phyloP scores from a whole-genome alignment of 1,140 invertebrate genomes.

The Diachasma alloeum region DNA sequence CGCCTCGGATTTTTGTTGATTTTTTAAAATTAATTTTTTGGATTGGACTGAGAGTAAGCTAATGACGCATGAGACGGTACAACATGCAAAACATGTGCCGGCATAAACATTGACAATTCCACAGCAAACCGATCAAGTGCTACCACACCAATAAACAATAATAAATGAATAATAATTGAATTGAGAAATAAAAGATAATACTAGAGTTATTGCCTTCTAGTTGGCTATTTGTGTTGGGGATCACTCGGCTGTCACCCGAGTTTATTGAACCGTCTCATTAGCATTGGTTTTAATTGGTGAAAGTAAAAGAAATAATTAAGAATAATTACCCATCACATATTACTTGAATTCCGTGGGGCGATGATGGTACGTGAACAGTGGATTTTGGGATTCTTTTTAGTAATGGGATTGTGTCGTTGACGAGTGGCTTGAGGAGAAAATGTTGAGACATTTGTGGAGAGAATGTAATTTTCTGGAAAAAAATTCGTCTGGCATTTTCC shows the following conservation, averaged over 20 bases:
- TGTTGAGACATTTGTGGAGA: too few species aligned
- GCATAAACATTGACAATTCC: slow-evolving; percentile 34
- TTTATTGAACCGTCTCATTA: neutral
- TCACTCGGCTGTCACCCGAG: slow-evolving; percentile 4
- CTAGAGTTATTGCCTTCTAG: neutral
- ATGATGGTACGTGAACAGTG: neutral
- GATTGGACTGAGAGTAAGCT: neutral
- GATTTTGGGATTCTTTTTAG: neutral
- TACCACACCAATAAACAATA: slow-evolving; percentile 45
- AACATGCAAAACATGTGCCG: slow-evolving; percentile 21
- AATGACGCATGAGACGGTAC: slow-evolving; percentile 8
- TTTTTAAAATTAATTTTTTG: neutral
- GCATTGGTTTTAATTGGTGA: neutral
- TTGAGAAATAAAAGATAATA: neutral
- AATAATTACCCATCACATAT: slow-evolving; percentile 10
- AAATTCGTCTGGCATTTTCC: too few species aligned
- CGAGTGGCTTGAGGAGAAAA: too few species aligned
- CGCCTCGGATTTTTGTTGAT: neutral
- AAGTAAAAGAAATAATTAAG: neutral
- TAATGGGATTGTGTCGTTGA: too few species aligned
- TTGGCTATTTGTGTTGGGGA: neutral
- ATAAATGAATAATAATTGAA: slow-evolving; percentile 23
- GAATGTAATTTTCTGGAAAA: too few species aligned
- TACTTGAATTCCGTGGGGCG: neutral
- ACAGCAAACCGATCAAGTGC: slow-evolving; percentile 48